phyloP scores from a whole-genome alignment of 2,797 vertebrate species.

The Paratrypauchen microcephalus region DNA sequence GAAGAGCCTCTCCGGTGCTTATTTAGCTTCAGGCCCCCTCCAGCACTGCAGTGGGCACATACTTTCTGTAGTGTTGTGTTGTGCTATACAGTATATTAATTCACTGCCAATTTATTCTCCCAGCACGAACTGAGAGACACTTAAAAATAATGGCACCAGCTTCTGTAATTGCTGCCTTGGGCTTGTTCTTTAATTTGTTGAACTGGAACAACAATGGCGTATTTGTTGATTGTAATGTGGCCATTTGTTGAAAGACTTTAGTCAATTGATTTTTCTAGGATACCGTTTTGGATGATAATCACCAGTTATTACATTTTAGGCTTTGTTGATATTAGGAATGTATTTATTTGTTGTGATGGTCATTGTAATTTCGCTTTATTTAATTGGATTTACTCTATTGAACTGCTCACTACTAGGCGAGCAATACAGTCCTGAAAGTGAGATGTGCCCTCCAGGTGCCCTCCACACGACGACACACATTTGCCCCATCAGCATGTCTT shows the following conservation, averaged over 20 bases:
- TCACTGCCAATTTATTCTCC: slow-evolving; percentile 3
- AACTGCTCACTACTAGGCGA: too few relatives aligned
- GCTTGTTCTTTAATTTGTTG: background rate
- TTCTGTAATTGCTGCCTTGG: background rate
- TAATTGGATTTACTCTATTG: background rate
- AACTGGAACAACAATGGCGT: background rate
- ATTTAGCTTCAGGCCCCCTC: slow-evolving; percentile 8
- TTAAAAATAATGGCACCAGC: background rate
- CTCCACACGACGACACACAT: slow-evolving; percentile 14
- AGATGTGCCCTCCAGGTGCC: slow-evolving; percentile 8
- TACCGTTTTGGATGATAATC: background rate
- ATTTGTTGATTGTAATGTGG: background rate
- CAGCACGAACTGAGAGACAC: background rate
- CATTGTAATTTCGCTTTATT: background rate
- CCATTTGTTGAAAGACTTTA: background rate
- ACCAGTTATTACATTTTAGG: background rate
- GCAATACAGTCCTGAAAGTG: background rate
- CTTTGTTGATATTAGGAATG: background rate
- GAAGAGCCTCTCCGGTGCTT: background rate
- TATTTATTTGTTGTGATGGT: background rate
- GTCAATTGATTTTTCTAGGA: background rate
- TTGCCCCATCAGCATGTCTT: slow-evolving; percentile 13
- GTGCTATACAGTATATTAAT: background rate
- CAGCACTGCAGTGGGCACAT: background rate
- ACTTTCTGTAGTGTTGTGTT: background rate